Evolutionary conservation across 2,113 vertebrate species (phyloP).

Genomic region (Callopanchax toddi): DNA sequence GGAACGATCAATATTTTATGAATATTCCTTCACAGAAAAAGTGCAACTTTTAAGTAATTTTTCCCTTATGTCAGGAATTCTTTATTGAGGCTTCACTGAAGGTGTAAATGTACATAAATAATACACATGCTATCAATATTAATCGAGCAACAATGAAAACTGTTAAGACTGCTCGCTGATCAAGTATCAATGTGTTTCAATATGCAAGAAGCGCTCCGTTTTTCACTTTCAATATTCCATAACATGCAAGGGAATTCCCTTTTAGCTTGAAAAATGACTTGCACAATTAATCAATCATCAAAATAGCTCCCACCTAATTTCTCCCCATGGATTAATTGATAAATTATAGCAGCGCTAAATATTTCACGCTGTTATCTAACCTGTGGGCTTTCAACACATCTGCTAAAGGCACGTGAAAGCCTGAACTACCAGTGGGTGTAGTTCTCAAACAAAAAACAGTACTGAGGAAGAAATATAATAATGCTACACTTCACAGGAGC

Average conservation of each 20-base stretch:
- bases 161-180: background rate
- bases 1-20: constrained; percentile 25
- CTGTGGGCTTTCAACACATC: background rate
- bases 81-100: constrained; percentile 14
- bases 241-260: background rate
- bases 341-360: constrained; percentile 6
- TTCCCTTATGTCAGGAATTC: constrained; percentile 21
- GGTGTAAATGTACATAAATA: constrained; percentile 24
- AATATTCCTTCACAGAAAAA: constrained; percentile 13
- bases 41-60: constrained; percentile 6
- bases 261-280: constrained; percentile 7
- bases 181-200: constrained; percentile 4
- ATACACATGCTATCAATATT: background rate
- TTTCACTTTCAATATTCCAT: background rate
- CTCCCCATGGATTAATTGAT: constrained; percentile 1
- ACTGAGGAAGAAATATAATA: constrained; percentile 15
- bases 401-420: constrained; percentile 8
- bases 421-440: background rate
- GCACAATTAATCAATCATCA: background rate
- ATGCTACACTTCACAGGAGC: constrained; percentile 37
- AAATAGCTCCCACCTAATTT: background rate
- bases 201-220: background rate
- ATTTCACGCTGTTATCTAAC: constrained; percentile 27
- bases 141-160: background rate
- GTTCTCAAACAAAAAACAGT: constrained; percentile 16